phyloP scores from a whole-genome alignment of 2,888 invertebrate species.

The Lysandra bellargus region DNA sequence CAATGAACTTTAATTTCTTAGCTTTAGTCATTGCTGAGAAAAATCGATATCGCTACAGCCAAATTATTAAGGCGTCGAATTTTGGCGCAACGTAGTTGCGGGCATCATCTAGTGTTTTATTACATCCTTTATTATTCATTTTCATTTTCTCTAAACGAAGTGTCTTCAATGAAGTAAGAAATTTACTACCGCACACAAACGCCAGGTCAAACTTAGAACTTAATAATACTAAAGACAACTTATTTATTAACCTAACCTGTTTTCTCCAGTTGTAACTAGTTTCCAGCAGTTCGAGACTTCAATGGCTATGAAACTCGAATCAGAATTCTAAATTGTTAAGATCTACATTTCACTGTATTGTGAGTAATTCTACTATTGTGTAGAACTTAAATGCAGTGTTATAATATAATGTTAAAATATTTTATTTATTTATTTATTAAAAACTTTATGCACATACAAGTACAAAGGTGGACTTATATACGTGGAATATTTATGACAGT shows the following conservation, averaged over 20 bases:
- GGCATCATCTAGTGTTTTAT: too few species aligned
- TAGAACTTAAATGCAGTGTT: neutral
- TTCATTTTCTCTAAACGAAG: neutral
- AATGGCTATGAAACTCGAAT: slow-evolving; percentile 19
- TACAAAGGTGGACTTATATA: too few species aligned
- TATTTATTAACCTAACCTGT: slow-evolving; percentile 28
- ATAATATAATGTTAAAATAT: neutral
- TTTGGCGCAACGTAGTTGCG: too few species aligned
- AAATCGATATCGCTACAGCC: too few species aligned
- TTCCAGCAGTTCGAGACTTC: neutral
- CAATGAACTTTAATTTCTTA: too few species aligned
- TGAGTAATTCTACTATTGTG: neutral
- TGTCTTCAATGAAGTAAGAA: neutral
- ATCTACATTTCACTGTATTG: slow-evolving; percentile 7
- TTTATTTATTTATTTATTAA: too few species aligned
- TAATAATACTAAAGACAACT: slow-evolving; percentile 21
- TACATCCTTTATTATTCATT: neutral
- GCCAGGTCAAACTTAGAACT: slow-evolving; percentile 6
- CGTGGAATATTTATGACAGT: too few species aligned
- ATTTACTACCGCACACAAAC: neutral
- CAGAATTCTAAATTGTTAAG: slow-evolving; percentile 12
- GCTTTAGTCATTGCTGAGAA: too few species aligned
- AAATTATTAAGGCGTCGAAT: too few species aligned
- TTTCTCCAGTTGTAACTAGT: slow-evolving; percentile 20
- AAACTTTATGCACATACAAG: too few species aligned